Percentiles rank a stretch among this genome's conserved stretches.
These are phyloP conservation scores for Drosophila miranda DNA, from an alignment of 1,140 invertebrate species.

Conservation along the genomic window DNA sequence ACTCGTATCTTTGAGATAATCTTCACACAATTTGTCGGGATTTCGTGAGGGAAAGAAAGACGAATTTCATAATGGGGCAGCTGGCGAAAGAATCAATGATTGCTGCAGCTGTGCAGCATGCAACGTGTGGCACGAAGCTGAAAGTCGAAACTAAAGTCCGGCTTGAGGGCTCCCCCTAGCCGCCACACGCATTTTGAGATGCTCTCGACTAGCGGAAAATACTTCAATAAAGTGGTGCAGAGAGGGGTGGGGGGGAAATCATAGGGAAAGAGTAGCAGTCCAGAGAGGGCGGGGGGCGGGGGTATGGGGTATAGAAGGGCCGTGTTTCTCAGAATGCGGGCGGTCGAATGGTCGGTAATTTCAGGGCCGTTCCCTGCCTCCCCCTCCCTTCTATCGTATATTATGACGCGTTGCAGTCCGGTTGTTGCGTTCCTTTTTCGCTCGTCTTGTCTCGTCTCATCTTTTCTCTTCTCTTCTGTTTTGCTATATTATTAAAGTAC, in stretches of 20 bases:
- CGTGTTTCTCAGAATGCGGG: conserved; percentile 53
- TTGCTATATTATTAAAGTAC: conserved; percentile 72
- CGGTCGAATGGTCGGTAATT: conserved; percentile 39
- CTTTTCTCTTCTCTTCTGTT: conserved; percentile 19
- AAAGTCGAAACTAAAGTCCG: conserved; percentile 21
- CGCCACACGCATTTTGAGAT: conserved; percentile 65
- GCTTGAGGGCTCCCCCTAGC: conserved; percentile 12
- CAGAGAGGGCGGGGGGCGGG: neutral
- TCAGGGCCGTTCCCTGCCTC: conserved; percentile 24
- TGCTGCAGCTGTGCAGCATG: conserved; percentile 39
- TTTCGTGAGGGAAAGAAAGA: conserved; percentile 52
- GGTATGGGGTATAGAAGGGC: neutral
- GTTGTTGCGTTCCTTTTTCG: conserved; percentile 33
- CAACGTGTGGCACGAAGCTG: conserved; percentile 41
- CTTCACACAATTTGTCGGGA: conserved; percentile 24
- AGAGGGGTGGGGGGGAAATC: neutral
- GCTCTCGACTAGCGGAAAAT: conserved; percentile 60
- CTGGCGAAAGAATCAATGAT: conserved; percentile 45
- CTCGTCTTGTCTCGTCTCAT: conserved; percentile 1
- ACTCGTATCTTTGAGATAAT: conserved; percentile 9
- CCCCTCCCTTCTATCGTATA: conserved; percentile 44
- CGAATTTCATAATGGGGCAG: conserved; percentile 62
- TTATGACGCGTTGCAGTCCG: conserved; percentile 66
- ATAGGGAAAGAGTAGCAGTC: neutral
- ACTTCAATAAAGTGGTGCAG: conserved; percentile 1